phyloP scores from a whole-genome alignment of 2,888 invertebrate species.

The Schizotus pectinicornis region DNA sequence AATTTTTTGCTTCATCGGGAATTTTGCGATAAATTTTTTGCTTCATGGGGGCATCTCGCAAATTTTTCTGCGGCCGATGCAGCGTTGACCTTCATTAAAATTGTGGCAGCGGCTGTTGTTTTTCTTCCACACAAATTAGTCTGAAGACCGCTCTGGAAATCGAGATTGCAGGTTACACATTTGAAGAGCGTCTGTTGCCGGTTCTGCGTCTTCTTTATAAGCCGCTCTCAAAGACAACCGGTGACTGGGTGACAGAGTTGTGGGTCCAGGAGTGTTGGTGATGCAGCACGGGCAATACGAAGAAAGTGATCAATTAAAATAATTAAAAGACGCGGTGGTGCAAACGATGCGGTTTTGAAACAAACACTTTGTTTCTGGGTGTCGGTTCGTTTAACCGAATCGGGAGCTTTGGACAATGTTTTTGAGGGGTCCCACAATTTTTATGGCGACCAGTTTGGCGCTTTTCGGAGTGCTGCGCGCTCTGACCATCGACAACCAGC shows the following conservation, averaged over 20 bases:
- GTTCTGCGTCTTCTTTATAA: constrained; percentile 11
- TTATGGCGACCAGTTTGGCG: constrained; percentile 41
- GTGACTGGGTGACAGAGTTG: too few species aligned
- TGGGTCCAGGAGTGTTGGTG: background rate
- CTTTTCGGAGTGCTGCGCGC: constrained; percentile 43
- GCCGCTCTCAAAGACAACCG: constrained; percentile 2
- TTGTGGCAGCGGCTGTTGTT: constrained; percentile 8
- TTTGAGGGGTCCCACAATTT: constrained; percentile 11
- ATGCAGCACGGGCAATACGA: constrained; percentile 9
- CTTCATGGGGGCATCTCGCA: too few species aligned
- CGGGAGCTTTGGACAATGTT: constrained; percentile 7
- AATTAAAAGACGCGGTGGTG: constrained; percentile 24
- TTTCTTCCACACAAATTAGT: constrained; percentile 19
- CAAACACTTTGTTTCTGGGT: background rate
- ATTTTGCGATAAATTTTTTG: too few species aligned
- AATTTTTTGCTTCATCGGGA: too few species aligned
- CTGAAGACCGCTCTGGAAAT: constrained; percentile 19
- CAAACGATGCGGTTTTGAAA: constrained; percentile 5
- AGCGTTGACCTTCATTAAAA: constrained; percentile 19
- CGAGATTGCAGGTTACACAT: constrained; percentile 18
- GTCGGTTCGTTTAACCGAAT: constrained; percentile 7
- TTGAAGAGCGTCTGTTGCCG: constrained; percentile 15
- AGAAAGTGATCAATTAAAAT: constrained; percentile 24
- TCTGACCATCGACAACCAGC: constrained; percentile 58
- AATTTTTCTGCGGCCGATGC: background rate